These are phyloP conservation scores for Lepidostoma basale DNA, from an alignment of 1,140 invertebrate genomes.

Conservation along the genomic window DNA sequence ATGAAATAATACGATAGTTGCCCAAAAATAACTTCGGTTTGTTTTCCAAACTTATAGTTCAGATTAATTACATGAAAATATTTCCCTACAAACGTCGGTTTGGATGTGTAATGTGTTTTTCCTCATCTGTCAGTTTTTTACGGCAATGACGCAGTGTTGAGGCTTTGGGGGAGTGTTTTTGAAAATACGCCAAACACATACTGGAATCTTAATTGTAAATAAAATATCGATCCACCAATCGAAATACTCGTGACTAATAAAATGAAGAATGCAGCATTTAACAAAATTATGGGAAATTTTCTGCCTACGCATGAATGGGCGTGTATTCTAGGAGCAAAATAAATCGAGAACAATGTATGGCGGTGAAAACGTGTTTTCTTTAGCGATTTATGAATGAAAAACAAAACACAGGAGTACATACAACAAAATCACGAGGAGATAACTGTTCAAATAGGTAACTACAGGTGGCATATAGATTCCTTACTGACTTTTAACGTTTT, in stretches of 20 bases:
- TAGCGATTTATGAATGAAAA: not conserved
- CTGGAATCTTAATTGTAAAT: constrained; percentile 2
- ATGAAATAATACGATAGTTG: too few relatives aligned
- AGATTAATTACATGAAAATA: too few relatives aligned
- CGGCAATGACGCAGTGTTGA: not conserved
- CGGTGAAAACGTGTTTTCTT: not conserved
- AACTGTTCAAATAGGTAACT: too few relatives aligned
- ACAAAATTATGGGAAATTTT: not conserved
- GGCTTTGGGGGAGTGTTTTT: not conserved
- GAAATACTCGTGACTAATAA: not conserved
- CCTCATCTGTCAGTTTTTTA: not conserved
- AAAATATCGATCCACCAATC: not conserved
- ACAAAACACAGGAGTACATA: too few relatives aligned
- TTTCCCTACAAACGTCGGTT: too few relatives aligned
- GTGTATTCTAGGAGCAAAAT: not conserved
- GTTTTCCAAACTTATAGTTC: too few relatives aligned
- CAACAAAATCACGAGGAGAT: too few relatives aligned
- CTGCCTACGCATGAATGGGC: not conserved
- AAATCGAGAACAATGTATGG: not conserved
- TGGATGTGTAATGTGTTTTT: not conserved
- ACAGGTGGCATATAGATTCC: too few relatives aligned
- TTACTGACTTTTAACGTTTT: too few relatives aligned
- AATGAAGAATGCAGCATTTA: not conserved
- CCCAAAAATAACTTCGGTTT: too few relatives aligned
- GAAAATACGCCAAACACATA: not conserved